Evolutionary conservation across 2,888 invertebrate species (phyloP), one percentile per base, ranked within the genome.

Genomic region (Periphyllus acericola): DNA sequence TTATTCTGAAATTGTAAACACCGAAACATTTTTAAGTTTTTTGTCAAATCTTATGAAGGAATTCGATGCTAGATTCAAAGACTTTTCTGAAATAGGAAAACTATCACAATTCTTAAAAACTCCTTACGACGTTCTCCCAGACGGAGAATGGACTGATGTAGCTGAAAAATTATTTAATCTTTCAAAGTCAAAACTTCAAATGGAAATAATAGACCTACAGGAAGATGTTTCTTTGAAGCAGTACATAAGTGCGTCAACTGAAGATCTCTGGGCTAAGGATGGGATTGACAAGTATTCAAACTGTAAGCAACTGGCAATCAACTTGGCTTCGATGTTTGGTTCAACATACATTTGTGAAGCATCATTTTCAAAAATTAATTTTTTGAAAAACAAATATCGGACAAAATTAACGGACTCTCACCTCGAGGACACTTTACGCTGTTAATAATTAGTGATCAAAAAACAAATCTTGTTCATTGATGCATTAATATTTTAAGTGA

Each of bases 381-480:
- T 72, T 72, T 72, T 72, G 71, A 72, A 72, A 72, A 72, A 72
- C n/a, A n/a, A n/a, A n/a, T n/a, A n/a, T n/a, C n/a, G n/a, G n/a
- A n/a, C n/a, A n/a, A n/a, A n/a, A n/a, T 72, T 72, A 72, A 72
- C 34, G 3, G 34, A 72, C 71, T 72, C 34, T 46, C 46, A 21
- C 71, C 71, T 72, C 3, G 71, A 21, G 71, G 71, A 72, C 71
- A 72, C 71, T 3, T 72, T 72, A 3, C 71, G 34, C 34, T n/a
- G n/a, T n/a, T n/a, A n/a, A n/a, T n/a, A n/a, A n/a, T n/a, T n/a
- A n/a, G n/a, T n/a, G n/a, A n/a, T n/a, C n/a, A n/a, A n/a, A n/a
- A n/a, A n/a, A n/a, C n/a, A n/a, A n/a, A n/a, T n/a, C n/a, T n/a
- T n/a, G n/a, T n/a, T n/a, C n/a, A n/a, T n/a, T n/a, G n/a, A n/a